Conservation (phyloP, 2,113 vertebrate genomes). For the Polypterus senegalus region DNA sequence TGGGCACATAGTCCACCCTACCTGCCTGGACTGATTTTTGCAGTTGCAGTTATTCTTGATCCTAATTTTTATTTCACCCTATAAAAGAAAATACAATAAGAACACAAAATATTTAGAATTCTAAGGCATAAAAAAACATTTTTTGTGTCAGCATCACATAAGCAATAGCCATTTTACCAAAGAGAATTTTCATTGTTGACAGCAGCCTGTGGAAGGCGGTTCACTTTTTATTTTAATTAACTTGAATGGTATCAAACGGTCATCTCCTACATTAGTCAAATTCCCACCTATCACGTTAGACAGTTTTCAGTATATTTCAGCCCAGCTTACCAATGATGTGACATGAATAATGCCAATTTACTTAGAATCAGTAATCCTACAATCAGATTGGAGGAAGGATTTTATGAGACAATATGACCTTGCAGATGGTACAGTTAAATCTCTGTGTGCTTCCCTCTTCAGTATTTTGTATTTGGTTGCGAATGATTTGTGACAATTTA, state of each 20-base stretch:
- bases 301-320: constrained; percentile 44
- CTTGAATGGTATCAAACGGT: background rate
- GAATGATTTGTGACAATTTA: too few relatives aligned
- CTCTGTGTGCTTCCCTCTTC: constrained; percentile 39
- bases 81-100: too few relatives aligned
- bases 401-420: constrained; percentile 72
- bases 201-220: too few relatives aligned
- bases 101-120: too few relatives aligned
- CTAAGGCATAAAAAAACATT: too few relatives aligned
- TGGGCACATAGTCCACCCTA: too few relatives aligned
- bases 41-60: too few relatives aligned
- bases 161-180: too few relatives aligned
- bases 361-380: constrained; percentile 75
- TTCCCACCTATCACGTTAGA: constrained; percentile 28
- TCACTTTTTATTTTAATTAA: background rate
- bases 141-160: too few relatives aligned
- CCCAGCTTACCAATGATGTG: constrained; percentile 69
- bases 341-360: constrained; percentile 64
- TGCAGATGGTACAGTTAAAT: constrained; percentile 58
- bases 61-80: too few relatives aligned
- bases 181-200: too few relatives aligned
- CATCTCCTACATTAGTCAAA: constrained; percentile 13
- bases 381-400: constrained; percentile 73
- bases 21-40: too few relatives aligned
- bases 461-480: background rate